Conservation (phyloP, 2,113 vertebrate genomes). For the Mormoops blainvillei region DNA sequence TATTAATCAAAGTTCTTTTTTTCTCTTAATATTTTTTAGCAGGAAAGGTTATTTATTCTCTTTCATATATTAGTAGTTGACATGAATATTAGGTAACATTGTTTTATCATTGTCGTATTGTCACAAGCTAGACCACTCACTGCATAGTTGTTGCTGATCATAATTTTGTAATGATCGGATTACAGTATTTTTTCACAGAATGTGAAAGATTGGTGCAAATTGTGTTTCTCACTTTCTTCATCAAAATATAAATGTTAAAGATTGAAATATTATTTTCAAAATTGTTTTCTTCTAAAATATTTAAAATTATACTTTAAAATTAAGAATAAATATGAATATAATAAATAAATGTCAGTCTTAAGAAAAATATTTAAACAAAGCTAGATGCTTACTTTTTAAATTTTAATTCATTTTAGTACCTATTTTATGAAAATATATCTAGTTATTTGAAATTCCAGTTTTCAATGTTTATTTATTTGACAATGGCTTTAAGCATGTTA, state of each 20-base stretch:
- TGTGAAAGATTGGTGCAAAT: background rate
- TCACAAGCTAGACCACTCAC: background rate
- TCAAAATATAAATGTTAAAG: background rate
- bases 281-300: background rate
- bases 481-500: background rate
- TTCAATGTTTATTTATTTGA: background rate
- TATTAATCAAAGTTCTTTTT: background rate
- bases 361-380: background rate
- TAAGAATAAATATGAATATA: background rate
- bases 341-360: background rate
- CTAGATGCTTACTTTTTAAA: background rate
- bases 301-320: background rate
- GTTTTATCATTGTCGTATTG: background rate
- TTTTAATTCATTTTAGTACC: background rate
- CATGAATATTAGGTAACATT: background rate
- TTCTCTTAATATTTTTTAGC: background rate
- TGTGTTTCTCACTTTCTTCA: background rate
- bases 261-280: background rate
- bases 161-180: background rate
- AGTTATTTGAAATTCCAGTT: background rate
- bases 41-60: background rate
- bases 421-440: background rate
- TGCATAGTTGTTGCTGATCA: too few species aligned
- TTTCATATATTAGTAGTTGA: background rate
- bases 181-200: background rate